Evolutionary conservation across 2,113 vertebrate genomes (phyloP).

Genomic region (Tursiops truncatus): DNA sequence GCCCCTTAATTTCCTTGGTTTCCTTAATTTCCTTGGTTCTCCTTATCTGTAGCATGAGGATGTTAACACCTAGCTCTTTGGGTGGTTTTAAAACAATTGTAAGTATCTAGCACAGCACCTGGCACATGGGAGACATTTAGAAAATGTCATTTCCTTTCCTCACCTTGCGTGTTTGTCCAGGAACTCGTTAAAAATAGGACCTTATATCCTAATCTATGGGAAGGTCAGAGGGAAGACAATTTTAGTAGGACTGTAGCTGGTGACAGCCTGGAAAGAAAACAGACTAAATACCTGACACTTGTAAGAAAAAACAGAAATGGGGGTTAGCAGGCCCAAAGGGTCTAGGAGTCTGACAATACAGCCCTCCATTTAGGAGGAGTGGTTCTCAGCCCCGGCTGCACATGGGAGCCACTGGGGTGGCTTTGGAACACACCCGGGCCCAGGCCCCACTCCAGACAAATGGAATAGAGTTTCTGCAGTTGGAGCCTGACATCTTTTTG

Average conservation of each 20-base stretch:
- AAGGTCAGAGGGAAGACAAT: background rate
- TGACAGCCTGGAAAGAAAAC: background rate
- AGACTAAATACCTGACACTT: background rate
- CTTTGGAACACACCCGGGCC: background rate
- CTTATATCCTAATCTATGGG: background rate
- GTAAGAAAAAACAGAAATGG: background rate
- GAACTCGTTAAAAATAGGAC: background rate
- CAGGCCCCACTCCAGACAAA: too few relatives aligned
- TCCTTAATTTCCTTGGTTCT: background rate
- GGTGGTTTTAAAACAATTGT: background rate
- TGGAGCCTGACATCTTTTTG: background rate
- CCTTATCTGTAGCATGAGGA: background rate
- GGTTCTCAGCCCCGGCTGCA: background rate
- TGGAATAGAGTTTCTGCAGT: background rate
- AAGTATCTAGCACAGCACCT: background rate
- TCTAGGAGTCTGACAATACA: background rate
- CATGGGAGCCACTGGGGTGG: fast-evolving
- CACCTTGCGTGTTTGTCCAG: background rate
- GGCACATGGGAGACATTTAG: background rate
- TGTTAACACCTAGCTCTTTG: background rate
- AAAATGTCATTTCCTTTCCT: background rate
- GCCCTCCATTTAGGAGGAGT: background rate
- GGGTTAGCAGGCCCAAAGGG: background rate
- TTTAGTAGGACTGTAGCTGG: background rate
- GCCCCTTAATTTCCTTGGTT: background rate